Evolutionary conservation across 2,797 vertebrate species (phyloP), one percentile per base, ranked within the genome.

Genomic region (Sphenopsis melanotis): DNA sequence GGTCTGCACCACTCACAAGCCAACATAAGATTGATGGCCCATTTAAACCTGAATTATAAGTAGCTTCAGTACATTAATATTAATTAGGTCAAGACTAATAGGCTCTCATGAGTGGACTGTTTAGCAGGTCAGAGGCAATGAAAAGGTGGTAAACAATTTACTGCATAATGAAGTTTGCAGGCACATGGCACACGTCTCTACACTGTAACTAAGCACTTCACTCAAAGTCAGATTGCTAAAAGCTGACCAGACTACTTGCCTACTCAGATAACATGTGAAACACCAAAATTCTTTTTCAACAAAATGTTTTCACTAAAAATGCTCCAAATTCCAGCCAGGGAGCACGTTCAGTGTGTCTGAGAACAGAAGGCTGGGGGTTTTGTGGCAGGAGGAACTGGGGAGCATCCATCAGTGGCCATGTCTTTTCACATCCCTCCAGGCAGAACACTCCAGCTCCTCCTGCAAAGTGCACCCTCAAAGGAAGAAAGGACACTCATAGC

Each of bases 81-180:
- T 96, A 95, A 97, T 95, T 97, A 95, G 95, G 57, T 92, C 77
- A 86, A 94, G 76, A 70, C 93, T 89, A 93, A 95, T 85, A 90
- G 80, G 47, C 44, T 94, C n/a, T 94, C 83, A 94, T 78, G 69
- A 95, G 65, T 72, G 84, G 89, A 91, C 80, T 87, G 71, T 93
- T 95, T 95, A 97, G 89, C 66, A 96, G 72, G 71, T 95, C 93
- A 94, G 61, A 87, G 47, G 59, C 66, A 94, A 83, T 56, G 65
- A 94, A 91, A 96, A 93, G 77, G 75, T 56, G 81, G 13, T 89
- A 65, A 94, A 84, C 87, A 93, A 92, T 95, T 74, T 76, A 77
- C 60, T 26, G 2, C 65, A 83, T 60, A 81, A 6, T 74, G 24
- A 95, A 78, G 64, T 75, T 60, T 71, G 49, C 53, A 65, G 29